Base-by-base conservation (phyloP, 2,113 vertebrate genomes). In the Urocitellus parryii region DNA sequence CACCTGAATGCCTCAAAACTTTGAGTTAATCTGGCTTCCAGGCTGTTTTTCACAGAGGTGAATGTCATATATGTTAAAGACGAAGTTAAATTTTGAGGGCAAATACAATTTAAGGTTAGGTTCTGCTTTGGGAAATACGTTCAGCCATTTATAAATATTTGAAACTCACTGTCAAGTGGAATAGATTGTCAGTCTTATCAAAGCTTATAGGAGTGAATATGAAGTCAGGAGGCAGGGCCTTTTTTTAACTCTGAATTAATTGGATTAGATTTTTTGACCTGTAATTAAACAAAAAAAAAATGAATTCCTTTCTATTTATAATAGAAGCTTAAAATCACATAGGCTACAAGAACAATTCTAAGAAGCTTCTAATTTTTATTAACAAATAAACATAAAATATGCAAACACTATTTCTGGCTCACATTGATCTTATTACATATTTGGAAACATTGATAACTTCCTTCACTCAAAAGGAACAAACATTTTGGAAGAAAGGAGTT, bases 231-330 rank as follows among this genome's bases (percentile, higher is more conserved):
- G 8, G 68, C 34, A 45, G 24, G 4, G 72, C 61, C 84, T 96
- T 95, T 27, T 27, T 27, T 97, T 93, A 83, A 68, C 83, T 94
- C 42, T 95, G 10, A 51, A 96, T 98, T 96, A 97, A 65, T 94
- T 97, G 92, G 82, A 39, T 81, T 94, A 78, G 74, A 34, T 0
- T 84, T 95, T 98, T 91, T 98, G 79, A 96, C 97, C 94, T 98
- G 96, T 97, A 97, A 96, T 97, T 97, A 98, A 98, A 97, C 96
- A 79, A 97, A 97, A 96, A 97, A 97, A 96, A 70, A 84, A 77
- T 48, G 39, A 91, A 56, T 70, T 97, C 88, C 85, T 95, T 97
- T 90, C 84, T 96, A 27, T 92, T 97, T 97, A 91, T 90, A 97
- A 83, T 86, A 97, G 94, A 96, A 95, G 96, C 97, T 98, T 0